phyloP scores from a whole-genome alignment of 1,140 invertebrate genomes.

The Rhagoletis zephyria region DNA sequence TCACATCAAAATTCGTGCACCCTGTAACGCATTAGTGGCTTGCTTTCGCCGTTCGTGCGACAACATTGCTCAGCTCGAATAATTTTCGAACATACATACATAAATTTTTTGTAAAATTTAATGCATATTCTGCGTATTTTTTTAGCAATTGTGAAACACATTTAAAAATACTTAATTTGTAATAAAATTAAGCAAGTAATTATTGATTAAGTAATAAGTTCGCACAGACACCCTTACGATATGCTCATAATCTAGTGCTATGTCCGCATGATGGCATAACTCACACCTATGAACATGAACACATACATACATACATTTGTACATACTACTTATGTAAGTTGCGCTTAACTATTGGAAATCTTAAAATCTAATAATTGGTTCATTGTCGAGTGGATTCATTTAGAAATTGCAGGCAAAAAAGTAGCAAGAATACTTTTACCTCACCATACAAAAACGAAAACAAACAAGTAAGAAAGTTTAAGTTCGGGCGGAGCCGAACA shows the following conservation, averaged over 20 bases:
- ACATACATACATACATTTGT: neutral
- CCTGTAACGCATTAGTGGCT: conserved; percentile 34
- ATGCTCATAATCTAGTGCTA: neutral
- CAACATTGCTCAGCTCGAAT: neutral
- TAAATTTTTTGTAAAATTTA: too few relatives aligned
- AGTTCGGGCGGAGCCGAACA: too few relatives aligned
- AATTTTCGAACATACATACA: too few relatives aligned
- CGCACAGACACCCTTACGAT: conserved; percentile 14
- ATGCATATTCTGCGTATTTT: too few relatives aligned
- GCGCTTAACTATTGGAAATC: neutral
- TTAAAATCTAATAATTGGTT: conserved; percentile 13
- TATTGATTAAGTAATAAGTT: conserved; percentile 5
- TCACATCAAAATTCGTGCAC: conserved; percentile 27
- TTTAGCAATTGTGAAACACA: neutral
- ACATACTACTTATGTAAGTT: neutral
- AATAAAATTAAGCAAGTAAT: neutral
- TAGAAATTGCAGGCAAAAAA: neutral
- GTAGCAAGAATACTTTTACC: neutral
- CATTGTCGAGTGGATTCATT: neutral
- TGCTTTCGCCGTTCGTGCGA: neutral
- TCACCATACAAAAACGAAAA: too few relatives aligned
- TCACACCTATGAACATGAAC: neutral
- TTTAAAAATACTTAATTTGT: neutral
- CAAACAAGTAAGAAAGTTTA: too few relatives aligned
- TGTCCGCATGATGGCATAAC: neutral